A percentile compares a stretch with the other conserved stretches of the same genome.
Evolutionary conservation across 2,888 invertebrate species (phyloP).

Genomic region (Lingula anatina): DNA sequence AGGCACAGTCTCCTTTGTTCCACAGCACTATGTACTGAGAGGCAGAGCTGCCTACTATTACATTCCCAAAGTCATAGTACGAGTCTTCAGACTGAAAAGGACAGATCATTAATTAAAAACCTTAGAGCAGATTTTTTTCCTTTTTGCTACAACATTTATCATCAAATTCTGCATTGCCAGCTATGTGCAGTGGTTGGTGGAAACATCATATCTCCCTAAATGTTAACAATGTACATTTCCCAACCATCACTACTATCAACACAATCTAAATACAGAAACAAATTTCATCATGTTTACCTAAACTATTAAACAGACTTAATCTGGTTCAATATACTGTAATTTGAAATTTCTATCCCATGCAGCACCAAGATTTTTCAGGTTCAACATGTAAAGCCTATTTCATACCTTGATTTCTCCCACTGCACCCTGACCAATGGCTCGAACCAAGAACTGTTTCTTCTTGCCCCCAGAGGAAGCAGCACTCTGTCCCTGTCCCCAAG

Average conservation of each 20-base stretch:
- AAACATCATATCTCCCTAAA: too few relatives aligned
- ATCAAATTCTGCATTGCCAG: background rate
- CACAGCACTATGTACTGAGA: constrained; percentile 30
- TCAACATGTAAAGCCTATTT: constrained; percentile 12
- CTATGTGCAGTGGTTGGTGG: too few relatives aligned
- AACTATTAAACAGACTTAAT: too few relatives aligned
- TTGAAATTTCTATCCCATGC: too few relatives aligned
- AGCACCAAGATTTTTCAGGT: constrained; percentile 37
- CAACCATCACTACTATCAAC: too few relatives aligned
- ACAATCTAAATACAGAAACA: too few relatives aligned
- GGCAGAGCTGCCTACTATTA: constrained; percentile 44
- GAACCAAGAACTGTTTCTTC: constrained; percentile 33
- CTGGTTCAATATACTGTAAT: too few relatives aligned
- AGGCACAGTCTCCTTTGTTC: constrained; percentile 45
- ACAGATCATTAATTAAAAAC: too few relatives aligned
- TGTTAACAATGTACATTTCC: too few relatives aligned
- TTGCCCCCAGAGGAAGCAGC: constrained; percentile 38
- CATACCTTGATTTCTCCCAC: constrained; percentile 41
- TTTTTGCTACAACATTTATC: background rate
- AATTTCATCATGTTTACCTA: too few relatives aligned
- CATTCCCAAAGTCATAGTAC: constrained; percentile 44
- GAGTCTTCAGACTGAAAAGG: constrained; percentile 34
- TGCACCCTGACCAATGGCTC: constrained; percentile 45
- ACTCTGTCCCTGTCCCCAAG: constrained; percentile 45
- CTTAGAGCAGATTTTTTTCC: too few relatives aligned